Conservation (phyloP, 2,797 vertebrate species). For the Rhinella marina region DNA sequence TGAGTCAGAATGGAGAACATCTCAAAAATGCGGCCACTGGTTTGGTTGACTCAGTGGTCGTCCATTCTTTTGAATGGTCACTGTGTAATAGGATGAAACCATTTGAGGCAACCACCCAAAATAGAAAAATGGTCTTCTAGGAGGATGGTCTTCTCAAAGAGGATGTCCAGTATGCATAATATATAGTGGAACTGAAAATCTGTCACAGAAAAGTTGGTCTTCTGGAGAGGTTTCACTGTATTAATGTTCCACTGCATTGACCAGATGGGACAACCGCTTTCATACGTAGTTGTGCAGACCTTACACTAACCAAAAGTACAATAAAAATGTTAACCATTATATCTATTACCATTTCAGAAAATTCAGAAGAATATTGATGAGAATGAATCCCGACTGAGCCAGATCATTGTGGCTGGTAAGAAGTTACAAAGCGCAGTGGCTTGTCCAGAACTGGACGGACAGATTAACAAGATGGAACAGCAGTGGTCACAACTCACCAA, state of each 20-base stretch:
- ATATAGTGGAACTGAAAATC: too few relatives aligned
- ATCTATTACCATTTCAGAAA: slow-evolving; percentile 71
- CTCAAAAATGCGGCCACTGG: background rate
- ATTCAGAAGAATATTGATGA: slow-evolving; percentile 72
- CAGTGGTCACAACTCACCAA: slow-evolving; percentile 76
- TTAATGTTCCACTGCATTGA: too few relatives aligned
- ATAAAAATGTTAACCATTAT: background rate
- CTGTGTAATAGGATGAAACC: background rate
- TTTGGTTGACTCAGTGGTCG: background rate
- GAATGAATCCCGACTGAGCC: slow-evolving; percentile 73
- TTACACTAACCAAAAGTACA: background rate
- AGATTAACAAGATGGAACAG: slow-evolving; percentile 73
- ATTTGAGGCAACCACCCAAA: too few relatives aligned
- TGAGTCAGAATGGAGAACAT: background rate
- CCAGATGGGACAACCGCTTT: background rate
- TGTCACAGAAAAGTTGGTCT: too few relatives aligned
- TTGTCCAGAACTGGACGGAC: slow-evolving; percentile 72
- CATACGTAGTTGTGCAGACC: background rate
- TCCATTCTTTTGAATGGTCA: background rate
- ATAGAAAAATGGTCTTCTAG: too few relatives aligned
- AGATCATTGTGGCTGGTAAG: slow-evolving; percentile 77
- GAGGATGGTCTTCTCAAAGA: too few relatives aligned
- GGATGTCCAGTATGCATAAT: too few relatives aligned
- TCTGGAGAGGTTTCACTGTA: too few relatives aligned
- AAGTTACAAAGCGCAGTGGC: slow-evolving; percentile 71